phyloP scores from a whole-genome alignment of 2,113 vertebrate species.

The Etheostoma cragini region DNA sequence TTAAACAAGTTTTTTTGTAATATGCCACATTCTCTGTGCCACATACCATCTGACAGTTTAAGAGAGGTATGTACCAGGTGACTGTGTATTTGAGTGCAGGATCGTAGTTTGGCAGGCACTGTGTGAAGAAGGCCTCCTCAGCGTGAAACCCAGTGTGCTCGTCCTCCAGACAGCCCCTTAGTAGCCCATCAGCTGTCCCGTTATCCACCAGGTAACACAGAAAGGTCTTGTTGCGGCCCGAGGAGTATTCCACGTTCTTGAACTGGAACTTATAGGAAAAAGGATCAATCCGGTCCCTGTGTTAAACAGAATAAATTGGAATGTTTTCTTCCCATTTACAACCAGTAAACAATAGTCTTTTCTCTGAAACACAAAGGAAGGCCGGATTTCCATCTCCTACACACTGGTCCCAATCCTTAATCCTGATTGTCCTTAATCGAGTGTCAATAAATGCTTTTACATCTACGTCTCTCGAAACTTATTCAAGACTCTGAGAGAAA shows the following conservation, averaged over 20 bases:
- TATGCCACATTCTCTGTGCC: not conserved
- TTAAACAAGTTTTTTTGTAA: not conserved
- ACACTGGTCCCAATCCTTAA: too few relatives aligned
- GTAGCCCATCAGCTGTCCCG: constrained; percentile 75
- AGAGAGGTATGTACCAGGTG: constrained; percentile 85
- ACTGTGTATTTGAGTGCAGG: constrained; percentile 82
- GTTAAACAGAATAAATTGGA: constrained; percentile 27
- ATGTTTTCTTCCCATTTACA: too few relatives aligned
- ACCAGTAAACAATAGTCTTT: not conserved
- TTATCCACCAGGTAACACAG: constrained; percentile 91
- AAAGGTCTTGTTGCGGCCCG: constrained; percentile 96
- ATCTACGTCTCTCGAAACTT: too few relatives aligned
- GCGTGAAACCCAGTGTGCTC: constrained; percentile 89
- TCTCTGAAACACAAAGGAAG: not conserved
- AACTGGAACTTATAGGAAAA: constrained; percentile 95
- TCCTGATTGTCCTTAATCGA: too few relatives aligned
- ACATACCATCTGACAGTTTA: constrained; percentile 14
- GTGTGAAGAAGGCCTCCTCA: constrained; percentile 92
- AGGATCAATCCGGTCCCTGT: constrained; percentile 91
- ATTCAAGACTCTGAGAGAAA: too few relatives aligned
- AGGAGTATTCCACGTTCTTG: constrained; percentile 97
- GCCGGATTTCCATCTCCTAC: not conserved
- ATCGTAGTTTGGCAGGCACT: constrained; percentile 84
- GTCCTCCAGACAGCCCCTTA: constrained; percentile 92
- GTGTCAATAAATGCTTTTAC: too few relatives aligned